Conservation (phyloP, 2,888 invertebrate species). For the Sarcophaga rosellei region DNA sequence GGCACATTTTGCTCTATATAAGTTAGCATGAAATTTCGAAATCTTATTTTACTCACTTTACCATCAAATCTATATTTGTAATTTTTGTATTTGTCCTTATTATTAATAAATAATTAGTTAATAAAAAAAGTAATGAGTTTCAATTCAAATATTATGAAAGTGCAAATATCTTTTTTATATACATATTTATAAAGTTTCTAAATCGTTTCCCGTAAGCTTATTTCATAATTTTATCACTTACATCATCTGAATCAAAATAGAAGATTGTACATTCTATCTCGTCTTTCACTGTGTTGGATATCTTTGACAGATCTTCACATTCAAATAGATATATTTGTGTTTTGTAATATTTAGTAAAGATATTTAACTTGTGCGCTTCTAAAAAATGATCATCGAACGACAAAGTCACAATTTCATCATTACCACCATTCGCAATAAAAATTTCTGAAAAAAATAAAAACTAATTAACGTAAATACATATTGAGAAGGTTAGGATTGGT, state of each 20-base stretch:
- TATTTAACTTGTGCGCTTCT: conserved; percentile 32
- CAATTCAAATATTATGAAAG: too few relatives aligned
- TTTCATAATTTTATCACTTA: conserved; percentile 34
- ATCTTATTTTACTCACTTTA: too few relatives aligned
- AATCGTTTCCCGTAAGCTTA: too few relatives aligned
- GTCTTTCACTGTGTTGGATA: conserved; percentile 42
- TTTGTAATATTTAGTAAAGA: conserved; percentile 60
- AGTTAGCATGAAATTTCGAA: too few relatives aligned
- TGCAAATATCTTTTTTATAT: too few relatives aligned
- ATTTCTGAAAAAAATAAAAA: conserved; percentile 45
- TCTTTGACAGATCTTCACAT: conserved; percentile 44
- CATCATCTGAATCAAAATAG: conserved; percentile 61
- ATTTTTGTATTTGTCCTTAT: too few relatives aligned
- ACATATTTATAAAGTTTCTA: too few relatives aligned
- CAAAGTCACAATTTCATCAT: background rate
- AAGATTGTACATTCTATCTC: conserved; percentile 58
- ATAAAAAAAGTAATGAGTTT: too few relatives aligned
- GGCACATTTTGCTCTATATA: too few relatives aligned
- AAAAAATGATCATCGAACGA: conserved; percentile 21
- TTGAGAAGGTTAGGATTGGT: too few relatives aligned
- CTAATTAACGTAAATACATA: background rate
- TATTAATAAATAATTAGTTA: too few relatives aligned
- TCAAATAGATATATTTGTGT: conserved; percentile 51
- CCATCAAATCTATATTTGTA: too few relatives aligned
- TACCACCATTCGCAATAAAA: conserved; percentile 34